Conservation (phyloP, 2,113 vertebrate species). For the Ibidorhyncha struthersii region DNA sequence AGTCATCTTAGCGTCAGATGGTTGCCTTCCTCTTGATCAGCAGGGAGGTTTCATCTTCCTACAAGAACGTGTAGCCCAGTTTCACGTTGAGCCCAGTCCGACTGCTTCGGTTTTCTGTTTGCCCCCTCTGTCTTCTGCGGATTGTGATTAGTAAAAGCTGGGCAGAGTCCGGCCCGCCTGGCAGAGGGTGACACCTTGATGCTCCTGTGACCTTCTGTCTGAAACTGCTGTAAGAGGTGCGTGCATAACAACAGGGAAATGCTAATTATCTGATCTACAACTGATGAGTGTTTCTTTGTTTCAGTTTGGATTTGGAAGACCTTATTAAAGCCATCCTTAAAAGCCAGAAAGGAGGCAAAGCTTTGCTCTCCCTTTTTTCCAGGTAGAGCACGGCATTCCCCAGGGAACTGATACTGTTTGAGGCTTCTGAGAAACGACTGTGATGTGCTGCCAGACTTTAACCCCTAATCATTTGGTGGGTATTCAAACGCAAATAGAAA, state of each 20-base stretch:
- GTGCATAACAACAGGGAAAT: accelerated
- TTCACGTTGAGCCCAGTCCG: not conserved
- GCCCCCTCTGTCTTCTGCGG: not conserved
- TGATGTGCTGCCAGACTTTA: not conserved
- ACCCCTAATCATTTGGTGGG: not conserved
- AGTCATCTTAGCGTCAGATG: accelerated
- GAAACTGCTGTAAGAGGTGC: not conserved
- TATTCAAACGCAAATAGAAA: not conserved
- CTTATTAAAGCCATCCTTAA: not conserved
- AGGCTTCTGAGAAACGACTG: not conserved
- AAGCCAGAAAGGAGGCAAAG: not conserved
- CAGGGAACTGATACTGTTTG: not conserved
- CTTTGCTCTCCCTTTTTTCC: not conserved
- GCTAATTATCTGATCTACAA: not conserved
- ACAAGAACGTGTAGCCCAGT: accelerated
- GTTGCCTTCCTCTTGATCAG: not conserved
- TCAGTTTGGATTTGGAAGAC: not conserved
- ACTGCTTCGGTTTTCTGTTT: not conserved
- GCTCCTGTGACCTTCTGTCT: not conserved
- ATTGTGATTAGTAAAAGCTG: not conserved
- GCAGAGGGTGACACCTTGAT: not conserved
- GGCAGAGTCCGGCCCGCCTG: not conserved
- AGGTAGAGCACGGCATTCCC: not conserved
- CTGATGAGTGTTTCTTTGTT: not conserved
- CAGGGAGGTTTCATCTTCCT: not conserved